Conservation (phyloP, 2,888 invertebrate species). For the Antheraea assamensis region DNA sequence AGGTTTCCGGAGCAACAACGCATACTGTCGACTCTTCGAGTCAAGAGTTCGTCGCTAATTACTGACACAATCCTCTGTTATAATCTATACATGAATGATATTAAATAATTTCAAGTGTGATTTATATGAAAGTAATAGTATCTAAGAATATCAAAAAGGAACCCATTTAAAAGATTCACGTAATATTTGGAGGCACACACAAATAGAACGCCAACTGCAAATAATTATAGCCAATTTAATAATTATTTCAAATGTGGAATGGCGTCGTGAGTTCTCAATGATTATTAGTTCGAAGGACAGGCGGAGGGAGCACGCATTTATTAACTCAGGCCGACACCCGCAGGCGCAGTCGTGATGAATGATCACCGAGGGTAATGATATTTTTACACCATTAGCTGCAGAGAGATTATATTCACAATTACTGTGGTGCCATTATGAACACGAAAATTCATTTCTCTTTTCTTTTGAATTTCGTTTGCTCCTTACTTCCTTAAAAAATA, state of each 20-base stretch:
- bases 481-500: not conserved
- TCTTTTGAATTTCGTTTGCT: not conserved
- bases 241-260: not conserved
- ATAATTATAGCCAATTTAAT: not conserved
- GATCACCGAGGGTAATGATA: constrained; percentile 14
- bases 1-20: too few relatives aligned
- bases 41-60: too few relatives aligned
- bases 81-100: too few relatives aligned
- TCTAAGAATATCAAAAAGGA: too few relatives aligned
- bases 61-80: too few relatives aligned
- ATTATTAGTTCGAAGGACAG: not conserved
- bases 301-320: not conserved
- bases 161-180: too few relatives aligned
- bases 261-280: not conserved
- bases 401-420: not conserved
- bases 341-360: constrained; percentile 18
- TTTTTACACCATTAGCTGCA: constrained; percentile 20
- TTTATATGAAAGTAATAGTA: too few relatives aligned
- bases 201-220: not conserved
- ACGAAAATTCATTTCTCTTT: not conserved
- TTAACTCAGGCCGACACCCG: constrained; percentile 12
- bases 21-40: too few relatives aligned
- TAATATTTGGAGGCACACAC: not conserved
- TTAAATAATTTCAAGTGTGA: too few relatives aligned
- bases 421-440: not conserved